These are phyloP conservation scores for Caenorhabditis macrosperma DNA, from an alignment of 2,888 invertebrate species.

Conservation along the genomic window DNA sequence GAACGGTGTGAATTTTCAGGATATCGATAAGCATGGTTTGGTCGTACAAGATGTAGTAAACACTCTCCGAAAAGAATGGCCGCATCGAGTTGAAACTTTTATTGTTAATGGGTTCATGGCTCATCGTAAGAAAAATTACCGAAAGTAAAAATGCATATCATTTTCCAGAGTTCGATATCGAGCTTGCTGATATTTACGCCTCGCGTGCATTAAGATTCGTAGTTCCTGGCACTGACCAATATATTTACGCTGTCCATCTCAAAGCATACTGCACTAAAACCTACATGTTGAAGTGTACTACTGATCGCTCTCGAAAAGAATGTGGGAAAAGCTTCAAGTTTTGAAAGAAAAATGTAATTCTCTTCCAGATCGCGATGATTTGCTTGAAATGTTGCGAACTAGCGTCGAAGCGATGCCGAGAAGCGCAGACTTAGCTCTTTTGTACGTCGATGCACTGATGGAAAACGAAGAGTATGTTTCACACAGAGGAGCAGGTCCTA, in stretches of 20 bases:
- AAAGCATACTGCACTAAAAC: constrained; percentile 14
- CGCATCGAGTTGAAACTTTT: constrained; percentile 39
- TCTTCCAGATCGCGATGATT: constrained; percentile 22
- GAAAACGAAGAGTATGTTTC: constrained; percentile 32
- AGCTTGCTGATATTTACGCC: constrained; percentile 6
- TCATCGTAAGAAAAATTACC: constrained; percentile 16
- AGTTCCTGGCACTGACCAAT: constrained; percentile 10
- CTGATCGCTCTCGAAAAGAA: background rate
- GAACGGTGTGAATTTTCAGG: constrained; percentile 37
- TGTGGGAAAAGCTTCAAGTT: background rate
- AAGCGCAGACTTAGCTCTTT: constrained; percentile 25
- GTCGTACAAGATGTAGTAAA: constrained; percentile 2
- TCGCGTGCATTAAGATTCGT: constrained; percentile 12
- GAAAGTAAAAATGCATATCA: background rate
- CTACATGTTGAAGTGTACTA: background rate
- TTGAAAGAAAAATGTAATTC: constrained; percentile 11
- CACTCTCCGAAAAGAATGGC: constrained; percentile 18
- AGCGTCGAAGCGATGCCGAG: constrained; percentile 15
- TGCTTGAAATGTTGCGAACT: background rate
- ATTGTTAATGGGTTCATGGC: constrained; percentile 32
- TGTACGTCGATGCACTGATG: constrained; percentile 30
- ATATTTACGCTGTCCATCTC: constrained; percentile 14
- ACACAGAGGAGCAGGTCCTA: background rate
- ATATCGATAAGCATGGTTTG: background rate
- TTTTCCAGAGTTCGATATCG: constrained; percentile 21